These are phyloP conservation scores for Cyphomyrus discorhynchus DNA, from an alignment of 2,113 vertebrate species.

Conservation along the genomic window DNA sequence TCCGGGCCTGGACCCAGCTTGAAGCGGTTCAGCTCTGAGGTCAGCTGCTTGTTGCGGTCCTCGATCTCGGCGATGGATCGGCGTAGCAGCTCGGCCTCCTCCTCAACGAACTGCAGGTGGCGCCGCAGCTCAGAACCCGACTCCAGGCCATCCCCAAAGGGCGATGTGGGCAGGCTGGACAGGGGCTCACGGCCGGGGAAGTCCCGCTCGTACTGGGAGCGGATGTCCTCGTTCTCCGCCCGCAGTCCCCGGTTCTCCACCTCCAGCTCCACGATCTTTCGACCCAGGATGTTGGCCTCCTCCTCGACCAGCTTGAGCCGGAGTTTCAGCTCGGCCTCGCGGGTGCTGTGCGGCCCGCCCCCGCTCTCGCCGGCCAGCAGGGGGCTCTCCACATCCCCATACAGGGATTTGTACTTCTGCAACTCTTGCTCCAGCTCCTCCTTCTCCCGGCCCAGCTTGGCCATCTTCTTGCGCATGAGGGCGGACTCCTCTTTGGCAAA, in stretches of 20 bases:
- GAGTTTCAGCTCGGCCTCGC: slow-evolving; percentile 89
- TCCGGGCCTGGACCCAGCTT: slow-evolving; percentile 75
- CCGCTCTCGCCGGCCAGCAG: slow-evolving; percentile 74
- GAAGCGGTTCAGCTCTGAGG: slow-evolving; percentile 84
- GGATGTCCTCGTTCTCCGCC: slow-evolving; percentile 89
- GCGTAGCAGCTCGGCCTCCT: slow-evolving; percentile 87
- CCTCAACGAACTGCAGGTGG: slow-evolving; percentile 93
- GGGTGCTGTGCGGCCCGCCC: slow-evolving; percentile 84
- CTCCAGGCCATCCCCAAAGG: slow-evolving; percentile 77
- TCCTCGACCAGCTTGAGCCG: slow-evolving; percentile 92
- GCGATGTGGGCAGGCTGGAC: slow-evolving; percentile 84
- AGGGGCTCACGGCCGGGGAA: slow-evolving; percentile 76
- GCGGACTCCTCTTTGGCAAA: slow-evolving; percentile 92
- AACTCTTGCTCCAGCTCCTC: slow-evolving; percentile 91
- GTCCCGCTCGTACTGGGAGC: slow-evolving; percentile 82
- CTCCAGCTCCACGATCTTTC: slow-evolving; percentile 95
- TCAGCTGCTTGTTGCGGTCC: slow-evolving; percentile 90
- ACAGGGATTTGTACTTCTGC: slow-evolving; percentile 89
- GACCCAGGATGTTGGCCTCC: slow-evolving; percentile 90
- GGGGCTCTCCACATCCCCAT: slow-evolving; percentile 90
- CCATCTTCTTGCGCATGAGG: slow-evolving; percentile 97
- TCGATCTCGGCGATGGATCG: slow-evolving; percentile 91
- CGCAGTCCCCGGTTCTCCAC: slow-evolving; percentile 94
- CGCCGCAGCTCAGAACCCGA: slow-evolving; percentile 80
- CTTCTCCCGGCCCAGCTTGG: slow-evolving; percentile 85